Evolutionary conservation across 2,888 invertebrate species (phyloP), one percentile per base, ranked within the genome.

Genomic region (Heliconius charithonia): DNA sequence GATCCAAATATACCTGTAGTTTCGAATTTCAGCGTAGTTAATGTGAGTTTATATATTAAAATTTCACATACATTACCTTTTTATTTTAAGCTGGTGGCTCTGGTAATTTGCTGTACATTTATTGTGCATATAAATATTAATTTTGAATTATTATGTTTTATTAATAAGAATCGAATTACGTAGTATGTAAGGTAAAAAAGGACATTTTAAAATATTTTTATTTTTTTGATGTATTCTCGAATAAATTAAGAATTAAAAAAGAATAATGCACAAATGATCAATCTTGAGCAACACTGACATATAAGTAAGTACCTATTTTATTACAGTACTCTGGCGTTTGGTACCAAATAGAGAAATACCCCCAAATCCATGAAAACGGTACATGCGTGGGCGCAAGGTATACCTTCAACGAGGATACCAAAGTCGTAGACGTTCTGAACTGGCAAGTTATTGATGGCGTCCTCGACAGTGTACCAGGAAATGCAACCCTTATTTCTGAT

Each of bases 331-430:
- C 88, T 37, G 93, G 91, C 70, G 90, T 86, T 2, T 95, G 94
- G 95, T 95, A 92, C 84, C 91, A 93, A 76, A 89, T 88, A 7
- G 88, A 91, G 78, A 86, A 89, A 22, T 93, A 94, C 82, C 90
- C 91, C 16, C 87, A 89, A 84, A 82, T 85, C n/a, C 83, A 86
- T 56, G 87, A 87, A 27, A 83, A 67, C 25, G 90, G 89, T 13
- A 84, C 86, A 19, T 94, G 95, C 80, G 85, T 88, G 2, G 93
- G 92, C 0, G 88, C 90, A 0, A 84, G 88, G 12, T 92, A 92
- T 82, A 84, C 85, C 1, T 80, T 88, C 25, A 81, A 90, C 67
- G 83, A 83, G 0, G 83, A 84, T 6, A 85, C 87, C 0, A 88
- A 85, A 2, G 85, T 85, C 0, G 86, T 93, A 13, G 79, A 85